Evolutionary conservation across 1,140 invertebrate species (phyloP).

Genomic region (Sarcophaga peregrina): DNA sequence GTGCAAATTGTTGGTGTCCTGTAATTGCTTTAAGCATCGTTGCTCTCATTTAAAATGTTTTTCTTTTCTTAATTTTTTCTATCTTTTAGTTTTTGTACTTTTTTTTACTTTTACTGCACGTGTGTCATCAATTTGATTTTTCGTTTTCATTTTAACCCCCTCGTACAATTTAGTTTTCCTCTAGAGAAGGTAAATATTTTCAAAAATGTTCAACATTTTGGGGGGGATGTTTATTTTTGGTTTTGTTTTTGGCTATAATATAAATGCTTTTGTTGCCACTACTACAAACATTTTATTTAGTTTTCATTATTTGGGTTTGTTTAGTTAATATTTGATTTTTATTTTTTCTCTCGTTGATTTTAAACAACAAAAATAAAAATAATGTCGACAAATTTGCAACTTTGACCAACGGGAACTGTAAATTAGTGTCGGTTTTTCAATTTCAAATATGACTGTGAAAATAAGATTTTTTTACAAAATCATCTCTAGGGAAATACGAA

Average conservation of each 20-base stretch:
- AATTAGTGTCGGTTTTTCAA: background rate
- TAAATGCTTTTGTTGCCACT: too few species aligned
- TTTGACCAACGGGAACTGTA: background rate
- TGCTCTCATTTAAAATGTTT: background rate
- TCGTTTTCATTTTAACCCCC: background rate
- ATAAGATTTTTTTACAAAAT: too few species aligned
- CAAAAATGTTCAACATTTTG: background rate
- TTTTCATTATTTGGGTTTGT: too few species aligned
- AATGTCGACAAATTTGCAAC: background rate
- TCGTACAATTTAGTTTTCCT: background rate
- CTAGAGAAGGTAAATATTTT: too few species aligned
- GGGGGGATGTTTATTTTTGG: background rate
- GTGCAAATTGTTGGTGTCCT: background rate
- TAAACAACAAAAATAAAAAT: background rate
- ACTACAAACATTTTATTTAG: too few species aligned
- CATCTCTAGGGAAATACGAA: background rate
- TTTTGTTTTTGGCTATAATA: too few species aligned
- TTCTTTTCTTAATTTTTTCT: background rate
- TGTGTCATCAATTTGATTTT: background rate
- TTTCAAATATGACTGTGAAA: background rate
- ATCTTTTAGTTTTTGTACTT: background rate
- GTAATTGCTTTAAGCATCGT: constrained; percentile 24
- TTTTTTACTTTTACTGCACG: background rate
- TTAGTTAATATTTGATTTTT: too few species aligned
- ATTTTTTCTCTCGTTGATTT: too few species aligned